Base-by-base conservation (phyloP, 2,113 vertebrate species). In the Coptodon bakossiorum region DNA sequence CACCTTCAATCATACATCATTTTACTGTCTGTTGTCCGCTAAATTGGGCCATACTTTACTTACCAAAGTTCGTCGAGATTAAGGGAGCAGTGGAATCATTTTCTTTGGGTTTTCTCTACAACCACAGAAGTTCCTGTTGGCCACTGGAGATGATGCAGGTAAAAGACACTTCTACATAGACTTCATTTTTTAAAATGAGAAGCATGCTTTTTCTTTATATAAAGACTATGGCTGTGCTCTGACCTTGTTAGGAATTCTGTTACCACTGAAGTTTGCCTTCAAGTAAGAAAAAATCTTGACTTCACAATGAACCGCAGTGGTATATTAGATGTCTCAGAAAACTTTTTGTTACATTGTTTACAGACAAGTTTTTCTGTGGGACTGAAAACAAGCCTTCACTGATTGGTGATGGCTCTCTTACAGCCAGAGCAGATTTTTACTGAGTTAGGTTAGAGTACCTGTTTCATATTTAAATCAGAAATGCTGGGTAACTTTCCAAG, bases 21-120 rank as follows among this genome's bases (percentile, higher is more conserved):
- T 63, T 63, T 36, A 36, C 29, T 63, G 9, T 63, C 9, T 36
- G 2, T n/a, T 63, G 59, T 63, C 1, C 31, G 36, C 31, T 63
- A 36, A 19, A 63, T 63, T 63, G 59, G 29, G 59, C 59, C 29
- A 3, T 61, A 31, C 29, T 63, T 63, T 63, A 63, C 31, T 66
- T 6, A 66, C 29, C 6, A n/a, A 36, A 66, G 31, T 36, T 66
- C 0, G 0, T 66, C 0, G 0, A 66, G 61, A 36, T 36, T 7
- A 38, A 38, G 19, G 31, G 3, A 36, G 61, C 61, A 66, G 10
- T 66, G 34, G 34, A 36, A n/a, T 38, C 9, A 2, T n/a, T 66
- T 38, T 66, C 19, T 38, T 66, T 38, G 34, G 34, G 6, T 38
- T 66, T n/a, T 66, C 4, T 66, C 10, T 38, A n/a, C 1, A 66